Conservation (phyloP, 2,113 vertebrate species). For the Haemorhous mexicanus region DNA sequence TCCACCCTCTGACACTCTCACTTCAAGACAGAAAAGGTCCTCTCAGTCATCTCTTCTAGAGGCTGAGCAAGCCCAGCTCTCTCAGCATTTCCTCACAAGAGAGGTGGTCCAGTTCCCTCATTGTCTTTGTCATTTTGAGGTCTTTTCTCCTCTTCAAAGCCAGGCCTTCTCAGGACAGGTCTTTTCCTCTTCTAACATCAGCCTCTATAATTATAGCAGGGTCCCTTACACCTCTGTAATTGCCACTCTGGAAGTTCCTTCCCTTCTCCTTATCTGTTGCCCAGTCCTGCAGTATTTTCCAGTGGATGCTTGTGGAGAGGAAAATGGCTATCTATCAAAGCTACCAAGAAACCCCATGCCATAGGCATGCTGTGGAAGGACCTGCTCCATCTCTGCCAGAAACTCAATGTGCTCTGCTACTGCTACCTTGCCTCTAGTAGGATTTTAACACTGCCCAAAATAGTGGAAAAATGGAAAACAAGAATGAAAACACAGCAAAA, state of each 20-base stretch:
- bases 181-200: background rate
- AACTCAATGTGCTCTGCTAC: background rate
- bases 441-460: background rate
- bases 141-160: background rate
- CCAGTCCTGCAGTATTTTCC: background rate
- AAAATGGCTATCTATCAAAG: background rate
- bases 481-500: background rate
- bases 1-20: background rate
- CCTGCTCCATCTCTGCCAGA: background rate
- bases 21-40: background rate
- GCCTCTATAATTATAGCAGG: background rate
- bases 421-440: background rate
- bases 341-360: background rate
- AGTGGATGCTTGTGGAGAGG: background rate
- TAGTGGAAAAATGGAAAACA: background rate
- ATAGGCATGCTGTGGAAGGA: background rate
- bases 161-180: background rate
- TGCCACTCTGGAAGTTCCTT: background rate
- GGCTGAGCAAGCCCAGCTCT: background rate
- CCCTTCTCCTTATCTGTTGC: background rate
- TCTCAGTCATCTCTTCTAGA: background rate
- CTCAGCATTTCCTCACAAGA: rapidly evolving
- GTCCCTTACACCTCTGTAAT: background rate
- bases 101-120: background rate
- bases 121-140: background rate